A percentile compares a stretch with the other conserved stretches of the same genome.
phyloP scores from a whole-genome alignment of 2,113 vertebrate species.

The Bolborhynchus lineola region DNA sequence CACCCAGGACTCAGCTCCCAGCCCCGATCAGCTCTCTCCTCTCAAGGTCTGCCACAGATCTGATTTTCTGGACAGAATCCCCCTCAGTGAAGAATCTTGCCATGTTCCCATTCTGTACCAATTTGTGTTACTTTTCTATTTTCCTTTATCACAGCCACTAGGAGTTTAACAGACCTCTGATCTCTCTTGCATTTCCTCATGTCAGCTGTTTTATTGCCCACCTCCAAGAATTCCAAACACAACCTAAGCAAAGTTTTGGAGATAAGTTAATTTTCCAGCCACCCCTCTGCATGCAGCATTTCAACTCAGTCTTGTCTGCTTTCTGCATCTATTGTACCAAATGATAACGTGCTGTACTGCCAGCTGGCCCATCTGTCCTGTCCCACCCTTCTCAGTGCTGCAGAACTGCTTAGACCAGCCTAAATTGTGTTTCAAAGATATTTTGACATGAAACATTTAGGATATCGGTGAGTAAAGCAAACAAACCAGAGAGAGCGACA shows the following conservation, averaged over 20 bases:
- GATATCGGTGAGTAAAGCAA: background rate
- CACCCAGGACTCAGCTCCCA: background rate
- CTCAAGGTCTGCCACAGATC: background rate
- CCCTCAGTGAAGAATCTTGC: fast-evolving
- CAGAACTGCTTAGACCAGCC: background rate
- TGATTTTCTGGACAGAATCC: background rate
- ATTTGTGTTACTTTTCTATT: background rate
- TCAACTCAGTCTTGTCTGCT: background rate
- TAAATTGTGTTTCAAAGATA: background rate
- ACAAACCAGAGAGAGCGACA: background rate
- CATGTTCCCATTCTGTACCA: background rate
- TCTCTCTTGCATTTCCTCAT: background rate
- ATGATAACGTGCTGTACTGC: fast-evolving
- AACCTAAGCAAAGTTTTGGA: background rate
- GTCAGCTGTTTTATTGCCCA: background rate
- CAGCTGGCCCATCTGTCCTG: background rate
- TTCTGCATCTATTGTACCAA: background rate
- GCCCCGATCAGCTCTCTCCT: background rate
- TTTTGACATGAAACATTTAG: background rate
- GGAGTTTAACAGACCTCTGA: background rate
- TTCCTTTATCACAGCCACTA: background rate
- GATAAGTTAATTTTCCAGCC: background rate
- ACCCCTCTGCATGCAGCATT: background rate
- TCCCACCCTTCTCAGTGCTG: background rate
- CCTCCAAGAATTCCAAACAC: background rate